Percentiles rank a stretch among this genome's conserved stretches.
These are phyloP conservation scores for Sminthurides aquaticus DNA, from an alignment of 2,888 invertebrate species.

Conservation along the genomic window DNA sequence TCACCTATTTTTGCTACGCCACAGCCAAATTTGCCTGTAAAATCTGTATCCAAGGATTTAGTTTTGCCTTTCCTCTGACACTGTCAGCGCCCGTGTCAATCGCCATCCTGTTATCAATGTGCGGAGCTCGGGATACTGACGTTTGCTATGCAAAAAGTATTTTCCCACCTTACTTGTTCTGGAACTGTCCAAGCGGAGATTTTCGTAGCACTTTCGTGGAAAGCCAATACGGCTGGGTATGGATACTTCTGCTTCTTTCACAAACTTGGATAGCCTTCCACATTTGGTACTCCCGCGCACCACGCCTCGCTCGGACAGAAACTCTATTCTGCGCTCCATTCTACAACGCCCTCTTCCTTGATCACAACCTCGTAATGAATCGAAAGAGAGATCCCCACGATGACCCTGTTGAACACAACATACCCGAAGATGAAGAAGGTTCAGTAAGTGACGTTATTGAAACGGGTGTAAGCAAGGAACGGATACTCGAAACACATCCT, in stretches of 20 bases:
- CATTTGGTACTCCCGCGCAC: slow-evolving; percentile 87
- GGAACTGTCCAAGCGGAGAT: slow-evolving; percentile 50
- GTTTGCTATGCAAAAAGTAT: slow-evolving; percentile 74
- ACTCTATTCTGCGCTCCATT: slow-evolving; percentile 88
- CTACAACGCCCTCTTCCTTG: slow-evolving; percentile 83
- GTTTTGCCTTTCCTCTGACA: slow-evolving; percentile 49
- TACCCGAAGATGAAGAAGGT: slow-evolving; percentile 53
- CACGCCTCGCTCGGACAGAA: slow-evolving; percentile 90
- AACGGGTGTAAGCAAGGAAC: slow-evolving; percentile 21
- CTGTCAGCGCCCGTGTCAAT: slow-evolving; percentile 47
- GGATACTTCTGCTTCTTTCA: slow-evolving; percentile 84
- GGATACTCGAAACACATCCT: neutral
- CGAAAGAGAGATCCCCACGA: slow-evolving; percentile 57
- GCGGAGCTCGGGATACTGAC: slow-evolving; percentile 71
- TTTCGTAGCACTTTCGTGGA: slow-evolving; percentile 7
- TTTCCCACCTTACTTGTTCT: slow-evolving; percentile 49
- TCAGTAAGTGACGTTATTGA: slow-evolving; percentile 46
- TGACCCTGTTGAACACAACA: neutral
- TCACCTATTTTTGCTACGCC: slow-evolving; percentile 48
- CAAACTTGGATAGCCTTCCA: slow-evolving; percentile 95
- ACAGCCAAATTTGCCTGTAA: slow-evolving; percentile 52
- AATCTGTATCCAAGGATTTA: slow-evolving; percentile 49
- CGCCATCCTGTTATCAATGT: slow-evolving; percentile 42
- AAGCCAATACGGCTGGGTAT: slow-evolving; percentile 75
- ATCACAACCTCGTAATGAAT: slow-evolving; percentile 90